Base-by-base conservation (phyloP, 1,140 invertebrate genomes). In the Sitobion miscanthi region DNA sequence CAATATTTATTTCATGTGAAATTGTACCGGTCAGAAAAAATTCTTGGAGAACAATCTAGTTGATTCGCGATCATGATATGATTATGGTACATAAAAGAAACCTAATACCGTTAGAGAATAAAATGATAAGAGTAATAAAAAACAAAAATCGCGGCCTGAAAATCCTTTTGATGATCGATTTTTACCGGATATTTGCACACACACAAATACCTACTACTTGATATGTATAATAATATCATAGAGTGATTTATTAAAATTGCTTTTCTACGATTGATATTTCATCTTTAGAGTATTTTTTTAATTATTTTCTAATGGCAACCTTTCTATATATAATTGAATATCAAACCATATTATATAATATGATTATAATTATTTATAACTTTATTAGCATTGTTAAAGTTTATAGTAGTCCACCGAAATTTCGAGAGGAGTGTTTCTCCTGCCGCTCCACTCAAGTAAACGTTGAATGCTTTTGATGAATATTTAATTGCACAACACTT, bases 71-170 rank as follows among this genome's bases (percentile, higher is more conserved):
- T 91, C 69, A 82, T 47, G 62, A 62, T 90, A 86, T 77, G 30
- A 42, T 85, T 54, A 92, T 85, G 30, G 14, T 47, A 52, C 8
- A 83, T 92, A 92, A 92, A 83, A 83, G 91, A 83, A 92, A 85
- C 83, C 38, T 49, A 52, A 92, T 92, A 92, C 77, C 8, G 9
- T 21, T n/a, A 11, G 21, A 52, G 47, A 77, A 92, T 91, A 77
- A 11, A 35, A 92, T 38, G 5, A 54, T 83, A 25, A 38, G 21
- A 52, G 77, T 35, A 35, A 38, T 17, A 92, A 83, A 92, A 30
- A 11, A 20, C 9, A 20, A 92, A 92, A 17, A 23, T 3, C 3
- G 7, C 9, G n/a, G 21, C 85, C 77, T n/a, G 30, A 17, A n/a
- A 14, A 77, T n/a, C 30, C 1, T 35, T 42, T 35, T 42, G 47